A percentile compares a stretch with the other conserved stretches of the same genome.
Conservation (phyloP, 2,113 vertebrate genomes). For the Calidris pugnax region DNA sequence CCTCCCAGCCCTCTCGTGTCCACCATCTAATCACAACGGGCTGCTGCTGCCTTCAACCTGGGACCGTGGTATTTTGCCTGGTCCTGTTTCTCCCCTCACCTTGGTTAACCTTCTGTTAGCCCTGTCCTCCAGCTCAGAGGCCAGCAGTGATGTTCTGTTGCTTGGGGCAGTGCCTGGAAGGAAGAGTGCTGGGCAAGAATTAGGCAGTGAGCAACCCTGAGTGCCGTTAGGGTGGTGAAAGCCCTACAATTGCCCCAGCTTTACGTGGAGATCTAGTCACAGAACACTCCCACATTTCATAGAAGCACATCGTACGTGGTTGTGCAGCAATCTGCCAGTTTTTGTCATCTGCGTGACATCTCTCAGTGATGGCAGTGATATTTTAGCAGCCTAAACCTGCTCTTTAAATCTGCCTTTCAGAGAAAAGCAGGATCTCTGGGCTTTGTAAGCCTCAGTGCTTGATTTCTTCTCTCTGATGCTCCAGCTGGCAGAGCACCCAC, state of each 20-base stretch:
- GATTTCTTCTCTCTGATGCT: neutral
- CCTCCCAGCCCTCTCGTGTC: neutral
- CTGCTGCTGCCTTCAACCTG: neutral
- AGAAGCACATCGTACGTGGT: neutral
- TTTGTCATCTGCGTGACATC: slow-evolving; percentile 3
- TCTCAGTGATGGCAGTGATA: neutral
- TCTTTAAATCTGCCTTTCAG: slow-evolving; percentile 4
- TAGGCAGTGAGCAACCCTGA: neutral
- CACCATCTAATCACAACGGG: neutral
- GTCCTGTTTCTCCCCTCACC: neutral
- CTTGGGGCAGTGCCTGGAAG: neutral
- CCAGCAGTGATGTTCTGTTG: neutral
- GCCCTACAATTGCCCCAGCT: neutral
- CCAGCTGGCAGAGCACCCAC: slow-evolving; percentile 52
- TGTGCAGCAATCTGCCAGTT: slow-evolving; percentile 20
- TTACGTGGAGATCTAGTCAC: neutral
- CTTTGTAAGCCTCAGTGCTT: slow-evolving; percentile 3
- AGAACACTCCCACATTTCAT: neutral
- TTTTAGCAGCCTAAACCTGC: slow-evolving; percentile 39
- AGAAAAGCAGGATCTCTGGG: neutral
- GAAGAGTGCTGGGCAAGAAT: neutral
- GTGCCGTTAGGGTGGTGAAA: neutral
- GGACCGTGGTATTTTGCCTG: neutral
- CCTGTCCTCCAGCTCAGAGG: neutral
- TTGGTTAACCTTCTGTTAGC: neutral